These are phyloP conservation scores for Danio tinwini DNA, from an alignment of 2,797 vertebrate species.

Conservation along the genomic window DNA sequence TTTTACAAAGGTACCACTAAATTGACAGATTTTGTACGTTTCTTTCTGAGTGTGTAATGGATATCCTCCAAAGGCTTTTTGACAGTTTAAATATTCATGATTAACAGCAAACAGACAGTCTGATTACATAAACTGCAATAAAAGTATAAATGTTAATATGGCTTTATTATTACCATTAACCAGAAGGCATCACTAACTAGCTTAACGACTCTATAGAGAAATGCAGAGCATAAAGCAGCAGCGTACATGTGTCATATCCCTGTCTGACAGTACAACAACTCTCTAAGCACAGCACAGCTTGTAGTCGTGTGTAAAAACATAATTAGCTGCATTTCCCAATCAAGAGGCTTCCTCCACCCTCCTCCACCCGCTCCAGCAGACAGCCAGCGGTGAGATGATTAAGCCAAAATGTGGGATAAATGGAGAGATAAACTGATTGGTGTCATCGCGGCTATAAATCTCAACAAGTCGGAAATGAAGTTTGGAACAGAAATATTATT, in stretches of 20 bases:
- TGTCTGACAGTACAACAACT: slow-evolving; percentile 66
- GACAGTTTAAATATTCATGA: too few relatives aligned
- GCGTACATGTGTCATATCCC: slow-evolving; percentile 58
- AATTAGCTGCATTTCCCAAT: slow-evolving; percentile 80
- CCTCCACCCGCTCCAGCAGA: slow-evolving; percentile 71
- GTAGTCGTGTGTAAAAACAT: slow-evolving; percentile 67
- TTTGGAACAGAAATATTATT: slow-evolving; percentile 87
- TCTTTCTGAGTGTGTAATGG: too few relatives aligned
- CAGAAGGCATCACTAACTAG: neutral
- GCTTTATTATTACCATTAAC: neutral
- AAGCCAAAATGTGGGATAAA: slow-evolving; percentile 86
- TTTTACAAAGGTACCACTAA: too few relatives aligned
- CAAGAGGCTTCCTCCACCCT: slow-evolving; percentile 61
- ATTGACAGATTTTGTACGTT: too few relatives aligned
- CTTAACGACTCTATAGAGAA: neutral
- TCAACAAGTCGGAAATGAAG: slow-evolving; percentile 83
- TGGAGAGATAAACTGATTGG: slow-evolving; percentile 86
- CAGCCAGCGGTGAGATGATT: slow-evolving; percentile 72
- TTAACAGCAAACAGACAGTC: neutral
- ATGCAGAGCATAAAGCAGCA: neutral
- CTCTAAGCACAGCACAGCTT: slow-evolving; percentile 70
- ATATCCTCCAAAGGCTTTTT: too few relatives aligned
- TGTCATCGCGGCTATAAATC: slow-evolving; percentile 86
- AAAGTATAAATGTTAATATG: neutral
- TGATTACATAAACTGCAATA: neutral